A percentile compares a stretch with the other conserved stretches of the same genome.
phyloP scores from a whole-genome alignment of 2,113 vertebrate species.

The Haemorhous mexicanus region DNA sequence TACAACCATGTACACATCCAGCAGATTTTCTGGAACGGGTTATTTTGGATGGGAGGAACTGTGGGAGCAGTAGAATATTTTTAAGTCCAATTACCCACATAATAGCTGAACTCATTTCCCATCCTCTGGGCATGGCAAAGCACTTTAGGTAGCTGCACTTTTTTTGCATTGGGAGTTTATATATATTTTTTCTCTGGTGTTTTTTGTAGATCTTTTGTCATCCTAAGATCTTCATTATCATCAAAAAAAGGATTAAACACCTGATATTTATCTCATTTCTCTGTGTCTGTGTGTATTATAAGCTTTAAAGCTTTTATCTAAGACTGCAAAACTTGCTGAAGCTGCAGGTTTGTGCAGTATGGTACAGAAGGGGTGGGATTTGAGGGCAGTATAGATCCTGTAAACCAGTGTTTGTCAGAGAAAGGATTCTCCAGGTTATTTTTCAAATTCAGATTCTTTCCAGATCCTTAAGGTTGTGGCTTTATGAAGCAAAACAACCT shows the following conservation, averaged over 20 bases:
- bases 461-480: neutral
- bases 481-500: neutral
- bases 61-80: neutral
- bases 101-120: neutral
- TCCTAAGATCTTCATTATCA: slow-evolving; percentile 30
- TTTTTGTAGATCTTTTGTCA: slow-evolving; percentile 46
- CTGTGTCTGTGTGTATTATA: neutral
- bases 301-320: neutral
- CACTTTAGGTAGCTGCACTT: neutral
- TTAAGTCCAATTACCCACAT: neutral
- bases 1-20: neutral
- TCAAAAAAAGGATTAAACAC: slow-evolving; percentile 21
- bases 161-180: neutral
- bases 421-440: neutral
- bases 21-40: neutral
- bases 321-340: neutral
- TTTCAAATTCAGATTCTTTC: neutral
- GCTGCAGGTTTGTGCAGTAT: neutral
- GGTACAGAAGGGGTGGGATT: neutral
- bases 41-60: neutral
- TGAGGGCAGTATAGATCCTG: neutral
- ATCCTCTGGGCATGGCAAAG: neutral
- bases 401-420: neutral
- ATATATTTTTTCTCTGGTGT: neutral
- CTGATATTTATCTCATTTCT: neutral